Evolutionary conservation across 1,140 invertebrate species (phyloP).

Genomic region (Theocolax elegans): DNA sequence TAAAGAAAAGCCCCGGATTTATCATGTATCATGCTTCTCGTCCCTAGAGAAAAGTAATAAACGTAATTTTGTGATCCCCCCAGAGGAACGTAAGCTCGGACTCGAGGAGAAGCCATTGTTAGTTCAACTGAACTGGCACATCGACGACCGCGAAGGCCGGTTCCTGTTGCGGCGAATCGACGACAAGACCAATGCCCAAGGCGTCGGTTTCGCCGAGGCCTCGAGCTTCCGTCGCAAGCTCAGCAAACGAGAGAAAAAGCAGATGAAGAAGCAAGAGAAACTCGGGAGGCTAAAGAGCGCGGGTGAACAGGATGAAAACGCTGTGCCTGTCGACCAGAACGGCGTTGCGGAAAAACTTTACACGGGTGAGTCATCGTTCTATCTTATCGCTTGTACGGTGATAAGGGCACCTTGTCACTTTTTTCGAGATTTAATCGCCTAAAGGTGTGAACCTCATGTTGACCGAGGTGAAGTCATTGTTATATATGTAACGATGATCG

Average conservation of each 20-base stretch:
- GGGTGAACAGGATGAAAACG: slow-evolving; percentile 72
- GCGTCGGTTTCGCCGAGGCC: slow-evolving; percentile 72
- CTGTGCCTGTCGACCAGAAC: slow-evolving; percentile 81
- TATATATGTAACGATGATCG: too few species aligned
- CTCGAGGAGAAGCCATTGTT: slow-evolving; percentile 93
- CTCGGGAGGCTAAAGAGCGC: slow-evolving; percentile 81
- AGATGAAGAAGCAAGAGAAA: slow-evolving; percentile 97
- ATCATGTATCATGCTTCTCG: too few species aligned
- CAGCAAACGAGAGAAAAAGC: slow-evolving; percentile 98
- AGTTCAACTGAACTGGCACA: slow-evolving; percentile 99
- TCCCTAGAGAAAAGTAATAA: too few species aligned
- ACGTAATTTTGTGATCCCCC: too few species aligned
- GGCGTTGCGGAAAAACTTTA: slow-evolving; percentile 93
- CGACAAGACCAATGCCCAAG: slow-evolving; percentile 76
- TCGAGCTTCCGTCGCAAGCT: slow-evolving; percentile 88
- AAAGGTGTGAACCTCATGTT: too few species aligned
- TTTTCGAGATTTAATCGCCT: too few species aligned
- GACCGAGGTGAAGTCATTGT: too few species aligned
- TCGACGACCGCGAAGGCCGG: slow-evolving; percentile 96
- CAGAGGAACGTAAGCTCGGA: slow-evolving; percentile 90
- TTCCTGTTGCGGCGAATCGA: slow-evolving; percentile 93
- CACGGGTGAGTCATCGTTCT: slow-evolving; percentile 71
- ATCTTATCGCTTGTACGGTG: slow-evolving; percentile 10
- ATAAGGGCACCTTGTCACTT: too few species aligned
- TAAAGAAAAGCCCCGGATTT: too few species aligned